Conservation (phyloP, 2,888 invertebrate species). For the Cremastobaeus sp. region DNA sequence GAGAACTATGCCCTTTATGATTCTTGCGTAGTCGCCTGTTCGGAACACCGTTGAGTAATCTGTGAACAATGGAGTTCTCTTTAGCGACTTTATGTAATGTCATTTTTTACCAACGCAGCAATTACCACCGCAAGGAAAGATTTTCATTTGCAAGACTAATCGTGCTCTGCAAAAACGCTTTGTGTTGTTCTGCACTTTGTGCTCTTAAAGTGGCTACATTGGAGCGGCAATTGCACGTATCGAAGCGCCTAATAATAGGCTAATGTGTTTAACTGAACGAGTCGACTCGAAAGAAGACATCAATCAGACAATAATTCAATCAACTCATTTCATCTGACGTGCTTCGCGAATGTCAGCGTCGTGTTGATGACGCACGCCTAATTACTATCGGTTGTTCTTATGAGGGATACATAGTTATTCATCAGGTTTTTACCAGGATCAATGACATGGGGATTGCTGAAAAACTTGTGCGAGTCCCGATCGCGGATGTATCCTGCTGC, state of each 20-base stretch:
- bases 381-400: neutral
- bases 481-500: slow-evolving; percentile 89
- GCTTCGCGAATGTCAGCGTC: slow-evolving; percentile 44
- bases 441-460: slow-evolving; percentile 85
- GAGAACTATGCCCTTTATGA: slow-evolving; percentile 83
- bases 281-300: slow-evolving; percentile 36
- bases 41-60: slow-evolving; percentile 87
- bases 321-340: slow-evolving; percentile 40
- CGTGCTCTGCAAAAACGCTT: no score
- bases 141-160: no score
- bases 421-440: slow-evolving; percentile 79
- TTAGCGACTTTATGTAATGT: no score
- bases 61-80: slow-evolving; percentile 66
- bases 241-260: slow-evolving; percentile 36
- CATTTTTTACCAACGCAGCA: no score
- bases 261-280: slow-evolving; percentile 44
- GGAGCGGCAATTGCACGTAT: no score
- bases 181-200: no score
- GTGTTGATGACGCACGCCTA: slow-evolving; percentile 1
- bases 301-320: slow-evolving; percentile 50
- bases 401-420: no score
- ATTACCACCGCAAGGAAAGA: no score
- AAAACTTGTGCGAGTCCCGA: slow-evolving; percentile 85
- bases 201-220: no score
- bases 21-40: slow-evolving; percentile 90